Percentiles rank a stretch among this genome's conserved stretches.
Evolutionary conservation across 1,140 invertebrate genomes (phyloP).

Genomic region (Radopholus similis): DNA sequence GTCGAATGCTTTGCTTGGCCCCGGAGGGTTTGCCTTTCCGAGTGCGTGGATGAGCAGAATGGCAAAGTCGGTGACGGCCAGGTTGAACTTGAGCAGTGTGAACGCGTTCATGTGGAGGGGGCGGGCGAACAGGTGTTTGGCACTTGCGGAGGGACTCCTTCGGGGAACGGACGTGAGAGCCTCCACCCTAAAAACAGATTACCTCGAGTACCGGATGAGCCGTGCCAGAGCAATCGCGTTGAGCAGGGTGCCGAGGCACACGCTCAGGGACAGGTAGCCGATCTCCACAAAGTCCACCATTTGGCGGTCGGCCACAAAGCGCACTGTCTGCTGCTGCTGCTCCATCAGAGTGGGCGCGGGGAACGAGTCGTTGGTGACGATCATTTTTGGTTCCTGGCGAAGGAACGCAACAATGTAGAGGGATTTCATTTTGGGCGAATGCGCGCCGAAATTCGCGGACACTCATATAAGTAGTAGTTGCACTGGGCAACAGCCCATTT

Average conservation of each 20-base stretch:
- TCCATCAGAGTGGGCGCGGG: no score
- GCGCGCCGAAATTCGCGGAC: no score
- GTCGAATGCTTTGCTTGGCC: background rate
- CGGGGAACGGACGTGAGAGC: background rate
- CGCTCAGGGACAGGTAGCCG: constrained; percentile 26
- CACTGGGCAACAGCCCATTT: no score
- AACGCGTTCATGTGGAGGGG: constrained; percentile 48
- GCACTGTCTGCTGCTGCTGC: background rate
- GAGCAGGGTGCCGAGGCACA: constrained; percentile 36
- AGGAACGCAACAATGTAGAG: no score
- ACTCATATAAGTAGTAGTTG: no score
- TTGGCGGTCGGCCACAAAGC: constrained; percentile 6
- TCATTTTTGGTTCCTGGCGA: no score
- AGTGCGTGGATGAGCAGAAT: constrained; percentile 51
- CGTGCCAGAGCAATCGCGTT: constrained; percentile 37
- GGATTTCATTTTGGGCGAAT: no score
- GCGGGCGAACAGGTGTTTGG: constrained; percentile 13
- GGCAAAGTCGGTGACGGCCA: constrained; percentile 49
- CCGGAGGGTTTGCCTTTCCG: constrained; percentile 32
- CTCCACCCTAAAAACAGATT: background rate
- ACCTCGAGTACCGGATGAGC: constrained; percentile 36
- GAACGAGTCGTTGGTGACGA: no score
- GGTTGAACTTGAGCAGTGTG: constrained; percentile 48
- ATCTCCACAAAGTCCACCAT: constrained; percentile 37
- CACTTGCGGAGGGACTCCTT: background rate